Base-by-base conservation (phyloP, 2,888 invertebrate species). In the Xestia xanthographa region DNA sequence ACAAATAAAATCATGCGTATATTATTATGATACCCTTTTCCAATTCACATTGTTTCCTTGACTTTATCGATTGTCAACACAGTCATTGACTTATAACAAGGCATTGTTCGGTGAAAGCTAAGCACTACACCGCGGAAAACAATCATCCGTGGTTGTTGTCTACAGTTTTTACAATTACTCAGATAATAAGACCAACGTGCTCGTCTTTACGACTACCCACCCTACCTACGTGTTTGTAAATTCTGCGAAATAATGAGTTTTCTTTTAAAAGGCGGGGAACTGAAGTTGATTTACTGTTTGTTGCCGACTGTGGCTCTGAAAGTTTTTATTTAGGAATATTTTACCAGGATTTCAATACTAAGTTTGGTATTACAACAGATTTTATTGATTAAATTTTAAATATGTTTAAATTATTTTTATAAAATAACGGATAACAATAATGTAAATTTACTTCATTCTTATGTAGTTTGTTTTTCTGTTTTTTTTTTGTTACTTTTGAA, bases 101-200 rank as follows among this genome's bases (percentile, higher is more conserved):
- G 91, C 91, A 93, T 93, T 94, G 93, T 93, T 92, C 88, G 83
- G 87, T 86, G 89, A 91, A 92, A 92, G 86, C 84, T 84, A 89
- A 88, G 85, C 88, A 86, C 78, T 86, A 83, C 85, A 71, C 70
- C 58, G 86, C 84, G 80, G 89, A 90, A 91, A 92, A 93, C 92
- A 93, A 92, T 92, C 87, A 77, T 72, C 75, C 75, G 74, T 88
- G 87, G 86, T 86, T 86, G 87, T 88, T 87, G 86, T 90, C 88
- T 91, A 87, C 86, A 87, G 88, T 84, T 86, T 87, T 87, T 86
- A 88, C 87, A 87, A 89, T 90, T 90, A 90, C 85, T 88, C 89
- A 87, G 87, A 87, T 89, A 88, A 56, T 84, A 82, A 69, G 77
- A 85, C 81, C 82, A 88, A 89, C 83, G 80, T 85, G 83, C 77